Evolutionary conservation across 2,113 vertebrate species (phyloP).

Genomic region (Spheniscus mendiculus): DNA sequence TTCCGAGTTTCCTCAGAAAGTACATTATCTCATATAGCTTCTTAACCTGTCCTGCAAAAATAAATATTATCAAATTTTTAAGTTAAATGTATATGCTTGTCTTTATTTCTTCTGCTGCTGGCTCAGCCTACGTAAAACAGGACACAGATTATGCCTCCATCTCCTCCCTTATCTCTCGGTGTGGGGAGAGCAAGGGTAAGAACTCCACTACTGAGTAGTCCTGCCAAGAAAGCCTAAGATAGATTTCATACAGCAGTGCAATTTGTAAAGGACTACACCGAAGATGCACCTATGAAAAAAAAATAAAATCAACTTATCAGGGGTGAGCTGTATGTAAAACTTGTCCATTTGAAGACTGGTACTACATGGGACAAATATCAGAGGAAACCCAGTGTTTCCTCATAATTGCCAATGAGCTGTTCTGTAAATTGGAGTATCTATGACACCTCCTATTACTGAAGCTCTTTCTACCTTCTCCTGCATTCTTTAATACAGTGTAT

Average conservation of each 20-base stretch:
- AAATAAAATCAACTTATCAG: neutral
- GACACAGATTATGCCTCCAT: neutral
- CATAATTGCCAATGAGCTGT: neutral
- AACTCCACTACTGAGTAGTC: neutral
- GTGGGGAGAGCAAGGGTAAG: neutral
- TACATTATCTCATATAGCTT: neutral
- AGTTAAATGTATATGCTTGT: neutral
- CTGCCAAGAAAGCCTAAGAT: neutral
- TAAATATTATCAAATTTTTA: neutral
- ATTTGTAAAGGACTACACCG: neutral
- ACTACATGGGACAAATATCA: neutral
- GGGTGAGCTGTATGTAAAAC: neutral
- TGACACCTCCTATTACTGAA: neutral
- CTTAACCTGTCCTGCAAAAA: neutral
- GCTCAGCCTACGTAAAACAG: neutral
- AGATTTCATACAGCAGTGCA: neutral
- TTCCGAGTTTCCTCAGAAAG: neutral
- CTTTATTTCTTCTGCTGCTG: neutral
- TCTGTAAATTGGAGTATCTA: neutral
- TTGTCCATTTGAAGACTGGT: neutral
- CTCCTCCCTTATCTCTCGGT: neutral
- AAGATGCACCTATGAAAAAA: neutral
- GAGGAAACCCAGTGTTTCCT: neutral
- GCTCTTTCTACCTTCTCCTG: neutral
- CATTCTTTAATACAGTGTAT: neutral